Base-by-base conservation (phyloP, 2,113 vertebrate genomes). In the Candoia aspera region DNA sequence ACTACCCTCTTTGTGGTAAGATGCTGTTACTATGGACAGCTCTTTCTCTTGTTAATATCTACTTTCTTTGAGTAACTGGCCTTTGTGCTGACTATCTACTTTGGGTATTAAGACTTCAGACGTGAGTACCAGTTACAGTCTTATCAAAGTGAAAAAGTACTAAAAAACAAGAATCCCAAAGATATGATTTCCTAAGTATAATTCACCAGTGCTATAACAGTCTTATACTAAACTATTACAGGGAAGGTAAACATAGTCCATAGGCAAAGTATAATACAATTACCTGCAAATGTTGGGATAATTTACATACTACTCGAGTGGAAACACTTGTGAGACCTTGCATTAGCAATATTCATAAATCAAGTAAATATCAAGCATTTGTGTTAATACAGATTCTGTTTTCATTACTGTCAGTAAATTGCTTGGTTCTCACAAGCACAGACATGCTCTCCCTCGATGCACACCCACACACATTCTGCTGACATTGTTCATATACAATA, bases 371-470 rank as follows among this genome's bases (percentile, higher is more conserved):
- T 19, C 87, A 62, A 85, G 5, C 9, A 92, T 3, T 12, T 84
- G 92, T 83, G 90, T 6, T 95, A 49, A 59, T 86, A 17, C 86
- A 54, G 93, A 46, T 6, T 60, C 29, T 9, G 29, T n/a, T 91
- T 58, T 1, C 60, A 23, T 23, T 87, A 88, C n/a, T 53, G 90
- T 1, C 2, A 60, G 13, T 62, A 88, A 6, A 86, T 60, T 59
- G 46, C 0, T 84, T 42, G 33, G 49, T 15, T 24, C n/a, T n/a
- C 42, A 26, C n/a, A 33, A 83, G 12, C 26, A 49, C 24, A 37
- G 26, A 49, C 26, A 29, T n/a, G 26, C 1, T 1, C 57, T 23
- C 83, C 17, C 15, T 79, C 33, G 21, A 8, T 2, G 5, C 84
- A 46, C 4, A 13, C 29, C 46, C 17, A 58, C 86, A 87, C 54